A percentile compares a stretch with the other conserved stretches of the same genome.
Evolutionary conservation across 2,888 invertebrate genomes (phyloP).

Genomic region (Adelphocoris suturalis): DNA sequence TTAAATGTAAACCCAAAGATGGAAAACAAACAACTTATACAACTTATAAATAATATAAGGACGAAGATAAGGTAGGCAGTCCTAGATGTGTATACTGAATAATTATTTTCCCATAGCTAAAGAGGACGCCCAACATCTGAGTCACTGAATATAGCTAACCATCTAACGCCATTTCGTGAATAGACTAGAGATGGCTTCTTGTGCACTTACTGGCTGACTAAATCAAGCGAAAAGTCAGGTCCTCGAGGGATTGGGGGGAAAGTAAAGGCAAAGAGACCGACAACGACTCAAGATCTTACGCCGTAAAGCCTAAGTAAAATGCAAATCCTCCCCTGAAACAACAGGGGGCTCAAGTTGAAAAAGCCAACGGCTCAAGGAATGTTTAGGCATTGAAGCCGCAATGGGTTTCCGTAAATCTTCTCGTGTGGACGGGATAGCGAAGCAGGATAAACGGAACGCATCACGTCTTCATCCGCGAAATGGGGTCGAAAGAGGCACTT

Average conservation of each 20-base stretch:
- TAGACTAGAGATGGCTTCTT: background rate
- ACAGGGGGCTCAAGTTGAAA: constrained; percentile 37
- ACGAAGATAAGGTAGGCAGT: too few species aligned
- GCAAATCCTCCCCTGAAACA: constrained; percentile 46
- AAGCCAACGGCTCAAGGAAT: constrained; percentile 20
- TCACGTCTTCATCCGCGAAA: background rate
- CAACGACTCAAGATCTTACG: constrained; percentile 39
- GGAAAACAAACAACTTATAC: too few species aligned
- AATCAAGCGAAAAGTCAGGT: background rate
- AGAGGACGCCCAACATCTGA: too few species aligned
- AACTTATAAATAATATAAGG: too few species aligned
- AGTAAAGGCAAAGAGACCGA: background rate
- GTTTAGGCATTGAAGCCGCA: constrained; percentile 23
- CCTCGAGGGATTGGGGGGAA: background rate
- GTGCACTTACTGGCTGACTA: background rate
- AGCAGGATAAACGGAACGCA: constrained; percentile 5
- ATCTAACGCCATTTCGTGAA: background rate
- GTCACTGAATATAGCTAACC: too few species aligned
- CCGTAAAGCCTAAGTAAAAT: constrained; percentile 45
- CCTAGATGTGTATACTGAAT: too few species aligned
- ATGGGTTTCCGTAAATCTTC: constrained; percentile 35
- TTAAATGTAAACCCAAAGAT: too few species aligned
- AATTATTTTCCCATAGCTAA: too few species aligned
- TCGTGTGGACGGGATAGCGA: background rate
- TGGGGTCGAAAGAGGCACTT: background rate